A percentile compares a stretch with the other conserved stretches of the same genome.
These are phyloP conservation scores for Pangasianodon gigas DNA, from an alignment of 2,113 vertebrate genomes.

Conservation along the genomic window DNA sequence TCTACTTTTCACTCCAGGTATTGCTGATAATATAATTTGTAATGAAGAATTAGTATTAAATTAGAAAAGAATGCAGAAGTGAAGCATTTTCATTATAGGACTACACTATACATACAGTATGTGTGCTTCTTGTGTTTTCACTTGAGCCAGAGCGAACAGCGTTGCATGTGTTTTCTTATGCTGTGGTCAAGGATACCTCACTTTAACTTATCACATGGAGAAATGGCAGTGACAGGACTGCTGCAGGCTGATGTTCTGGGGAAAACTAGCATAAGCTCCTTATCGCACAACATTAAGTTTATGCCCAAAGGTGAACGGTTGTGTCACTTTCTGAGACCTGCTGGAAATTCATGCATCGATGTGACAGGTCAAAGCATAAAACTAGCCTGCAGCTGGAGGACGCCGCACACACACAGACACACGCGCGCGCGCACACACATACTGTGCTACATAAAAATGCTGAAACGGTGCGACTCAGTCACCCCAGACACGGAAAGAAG, in stretches of 20 bases:
- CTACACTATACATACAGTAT: neutral
- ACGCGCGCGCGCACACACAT: slow-evolving; percentile 35
- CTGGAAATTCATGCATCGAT: slow-evolving; percentile 74
- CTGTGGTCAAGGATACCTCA: slow-evolving; percentile 76
- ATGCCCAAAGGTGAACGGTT: slow-evolving; percentile 77
- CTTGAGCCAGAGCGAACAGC: slow-evolving; percentile 66
- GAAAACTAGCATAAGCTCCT: slow-evolving; percentile 88
- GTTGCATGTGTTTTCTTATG: slow-evolving; percentile 69
- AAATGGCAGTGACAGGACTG: slow-evolving; percentile 78
- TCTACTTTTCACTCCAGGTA: neutral
- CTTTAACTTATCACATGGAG: slow-evolving; percentile 78
- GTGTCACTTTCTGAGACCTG: slow-evolving; percentile 82
- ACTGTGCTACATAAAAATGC: slow-evolving; percentile 17
- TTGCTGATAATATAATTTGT: neutral
- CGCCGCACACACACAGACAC: slow-evolving; percentile 37
- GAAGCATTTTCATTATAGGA: neutral
- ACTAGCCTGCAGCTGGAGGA: slow-evolving; percentile 67
- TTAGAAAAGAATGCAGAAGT: neutral
- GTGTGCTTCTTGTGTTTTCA: slow-evolving; percentile 64
- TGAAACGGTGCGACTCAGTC: neutral
- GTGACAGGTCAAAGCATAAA: slow-evolving; percentile 81
- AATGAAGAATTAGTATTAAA: neutral
- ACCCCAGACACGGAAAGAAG: neutral
- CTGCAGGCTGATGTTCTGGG: slow-evolving; percentile 76
- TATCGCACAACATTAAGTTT: slow-evolving; percentile 88